A percentile compares a stretch with the other conserved stretches of the same genome.
Conservation (phyloP, 2,888 invertebrate genomes). For the Nemurella pictetii region DNA sequence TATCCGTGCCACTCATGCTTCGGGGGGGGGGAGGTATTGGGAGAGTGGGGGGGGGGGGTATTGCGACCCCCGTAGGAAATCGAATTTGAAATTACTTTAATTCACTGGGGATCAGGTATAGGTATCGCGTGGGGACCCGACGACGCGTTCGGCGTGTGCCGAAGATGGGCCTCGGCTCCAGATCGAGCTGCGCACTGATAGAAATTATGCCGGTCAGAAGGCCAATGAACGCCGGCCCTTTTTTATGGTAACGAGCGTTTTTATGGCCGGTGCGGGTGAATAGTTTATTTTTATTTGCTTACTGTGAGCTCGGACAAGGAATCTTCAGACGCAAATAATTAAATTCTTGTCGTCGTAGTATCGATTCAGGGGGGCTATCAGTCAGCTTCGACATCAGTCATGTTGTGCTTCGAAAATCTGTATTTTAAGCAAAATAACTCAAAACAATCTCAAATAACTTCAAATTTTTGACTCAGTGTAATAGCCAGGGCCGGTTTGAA, state of each 20-base stretch:
- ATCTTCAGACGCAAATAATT: background rate
- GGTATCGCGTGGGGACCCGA: slow-evolving; percentile 19
- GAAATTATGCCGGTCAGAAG: background rate
- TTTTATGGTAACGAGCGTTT: slow-evolving; percentile 1
- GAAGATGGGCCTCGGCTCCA: background rate
- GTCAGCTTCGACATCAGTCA: no score
- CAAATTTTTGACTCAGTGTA: no score
- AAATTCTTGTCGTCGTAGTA: no score
- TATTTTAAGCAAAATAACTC: no score
- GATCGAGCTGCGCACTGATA: background rate
- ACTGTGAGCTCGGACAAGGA: background rate
- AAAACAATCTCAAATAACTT: no score
- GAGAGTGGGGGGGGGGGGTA: slow-evolving; percentile 7
- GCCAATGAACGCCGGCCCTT: background rate
- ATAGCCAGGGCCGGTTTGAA: no score
- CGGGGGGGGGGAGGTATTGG: background rate
- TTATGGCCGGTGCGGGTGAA: background rate
- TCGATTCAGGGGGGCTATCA: no score
- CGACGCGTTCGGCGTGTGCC: slow-evolving; percentile 28
- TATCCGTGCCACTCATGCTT: background rate
- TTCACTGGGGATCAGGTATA: slow-evolving; percentile 41
- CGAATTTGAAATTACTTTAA: slow-evolving; percentile 41
- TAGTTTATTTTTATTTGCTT: background rate
- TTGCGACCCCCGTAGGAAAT: slow-evolving; percentile 31
- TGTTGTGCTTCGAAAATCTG: no score